phyloP scores from a whole-genome alignment of 1,140 invertebrate species.

The Branchinecta lynchi region DNA sequence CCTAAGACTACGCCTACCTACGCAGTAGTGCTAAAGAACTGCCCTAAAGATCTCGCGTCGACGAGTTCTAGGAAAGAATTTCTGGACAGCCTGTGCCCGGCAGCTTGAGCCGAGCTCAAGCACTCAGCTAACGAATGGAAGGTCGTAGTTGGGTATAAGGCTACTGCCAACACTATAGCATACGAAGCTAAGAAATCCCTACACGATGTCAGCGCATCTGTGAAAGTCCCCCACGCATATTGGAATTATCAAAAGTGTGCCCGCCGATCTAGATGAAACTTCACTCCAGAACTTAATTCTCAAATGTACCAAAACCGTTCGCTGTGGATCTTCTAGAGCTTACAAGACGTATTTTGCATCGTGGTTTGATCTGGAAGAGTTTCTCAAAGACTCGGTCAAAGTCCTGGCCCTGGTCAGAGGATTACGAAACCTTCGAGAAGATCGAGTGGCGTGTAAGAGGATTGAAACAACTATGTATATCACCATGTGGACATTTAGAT shows the following conservation, averaged over 20 bases:
- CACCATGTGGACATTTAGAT: too few relatives aligned
- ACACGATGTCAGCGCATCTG: background rate
- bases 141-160: background rate
- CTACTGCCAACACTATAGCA: background rate
- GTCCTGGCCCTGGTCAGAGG: too few relatives aligned
- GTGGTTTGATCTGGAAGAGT: background rate
- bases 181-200: background rate
- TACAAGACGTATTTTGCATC: constrained; percentile 2
- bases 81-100: constrained; percentile 3
- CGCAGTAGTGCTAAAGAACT: constrained; percentile 5
- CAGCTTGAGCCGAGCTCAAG: background rate
- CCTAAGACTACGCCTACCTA: background rate
- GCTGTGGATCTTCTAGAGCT: too few relatives aligned
- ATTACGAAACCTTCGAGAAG: too few relatives aligned
- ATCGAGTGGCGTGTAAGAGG: too few relatives aligned
- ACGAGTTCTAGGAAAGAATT: background rate
- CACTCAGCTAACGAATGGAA: constrained; percentile 5
- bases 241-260: constrained; percentile 10
- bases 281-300: constrained; percentile 9
- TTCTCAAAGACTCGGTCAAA: constrained; percentile 9
- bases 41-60: constrained; percentile 4
- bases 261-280: background rate
- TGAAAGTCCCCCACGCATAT: constrained; percentile 9
- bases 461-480: too few relatives aligned
- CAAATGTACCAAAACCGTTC: too few relatives aligned